Conservation (phyloP, 2,113 vertebrate species). For the Xenus cinereus region DNA sequence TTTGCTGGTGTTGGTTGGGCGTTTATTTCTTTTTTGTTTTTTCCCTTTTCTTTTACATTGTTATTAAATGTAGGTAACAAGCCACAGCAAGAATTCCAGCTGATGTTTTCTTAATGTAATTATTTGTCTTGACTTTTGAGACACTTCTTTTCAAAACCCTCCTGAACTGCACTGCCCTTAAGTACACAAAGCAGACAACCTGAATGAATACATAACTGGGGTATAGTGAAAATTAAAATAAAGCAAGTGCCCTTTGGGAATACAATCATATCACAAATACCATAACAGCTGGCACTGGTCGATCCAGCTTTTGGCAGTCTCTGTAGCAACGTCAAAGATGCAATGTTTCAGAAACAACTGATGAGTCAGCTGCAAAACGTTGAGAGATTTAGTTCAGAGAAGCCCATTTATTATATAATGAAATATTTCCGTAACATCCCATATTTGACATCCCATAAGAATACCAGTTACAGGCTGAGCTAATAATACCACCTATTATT, state of each 20-base stretch:
- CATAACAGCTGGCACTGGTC: not conserved
- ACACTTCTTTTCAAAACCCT: conserved; percentile 6
- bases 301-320: conserved; percentile 14
- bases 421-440: conserved; percentile 31
- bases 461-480: not conserved
- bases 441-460: conserved; percentile 5
- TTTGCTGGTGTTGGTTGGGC: not conserved
- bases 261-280: not conserved
- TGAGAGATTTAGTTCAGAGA: not conserved
- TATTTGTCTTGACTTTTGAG: conserved; percentile 34
- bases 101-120: not conserved
- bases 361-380: conserved; percentile 32
- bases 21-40: not conserved
- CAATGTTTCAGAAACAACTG: conserved; percentile 23
- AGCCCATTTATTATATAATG: conserved; percentile 10
- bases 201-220: not conserved
- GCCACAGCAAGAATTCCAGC: not conserved
- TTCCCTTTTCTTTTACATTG: not conserved
- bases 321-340: not conserved
- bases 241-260: not conserved
- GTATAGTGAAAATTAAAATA: conserved; percentile 47
- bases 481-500: not conserved
- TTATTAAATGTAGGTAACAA: conserved; percentile 3
- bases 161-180: not conserved
- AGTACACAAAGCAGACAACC: not conserved